Percentiles rank a stretch among this genome's conserved stretches.
These are phyloP conservation scores for Peromyscus eremicus DNA, from an alignment of 2,797 vertebrate species.

Conservation along the genomic window DNA sequence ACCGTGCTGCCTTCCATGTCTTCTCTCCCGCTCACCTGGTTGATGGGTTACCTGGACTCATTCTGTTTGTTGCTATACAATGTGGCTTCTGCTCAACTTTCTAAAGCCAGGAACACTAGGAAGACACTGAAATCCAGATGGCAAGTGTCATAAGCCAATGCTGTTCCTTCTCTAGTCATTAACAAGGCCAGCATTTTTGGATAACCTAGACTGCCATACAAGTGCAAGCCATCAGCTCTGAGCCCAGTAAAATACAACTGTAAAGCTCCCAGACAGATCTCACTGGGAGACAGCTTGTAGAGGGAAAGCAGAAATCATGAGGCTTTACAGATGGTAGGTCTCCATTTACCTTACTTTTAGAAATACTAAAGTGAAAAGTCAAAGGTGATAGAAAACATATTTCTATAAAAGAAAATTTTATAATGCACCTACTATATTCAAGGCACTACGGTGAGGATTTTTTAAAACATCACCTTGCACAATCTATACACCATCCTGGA, in stretches of 20 bases:
- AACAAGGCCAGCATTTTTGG: constrained; percentile 8
- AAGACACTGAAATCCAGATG: not conserved
- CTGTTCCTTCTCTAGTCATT: not conserved
- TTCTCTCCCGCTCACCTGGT: not conserved
- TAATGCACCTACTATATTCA: not conserved
- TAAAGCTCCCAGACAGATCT: not conserved
- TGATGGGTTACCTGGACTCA: not conserved
- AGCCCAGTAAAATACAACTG: constrained; percentile 25
- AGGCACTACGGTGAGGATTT: not conserved
- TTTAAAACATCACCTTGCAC: not conserved
- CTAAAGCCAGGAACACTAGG: not conserved
- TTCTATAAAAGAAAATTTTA: not conserved
- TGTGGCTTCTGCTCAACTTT: not conserved
- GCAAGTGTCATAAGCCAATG: not conserved
- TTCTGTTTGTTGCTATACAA: not conserved
- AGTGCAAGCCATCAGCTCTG: not conserved
- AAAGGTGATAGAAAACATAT: not conserved
- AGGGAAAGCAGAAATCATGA: not conserved
- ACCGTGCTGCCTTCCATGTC: not conserved
- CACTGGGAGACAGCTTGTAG: not conserved
- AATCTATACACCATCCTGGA: not conserved
- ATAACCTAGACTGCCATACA: not conserved
- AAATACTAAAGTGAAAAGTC: not conserved
- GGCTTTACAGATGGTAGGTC: not conserved
- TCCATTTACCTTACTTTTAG: not conserved